Evolutionary conservation across 2,797 vertebrate genomes (phyloP).

Genomic region (Acropternis orthonyx): DNA sequence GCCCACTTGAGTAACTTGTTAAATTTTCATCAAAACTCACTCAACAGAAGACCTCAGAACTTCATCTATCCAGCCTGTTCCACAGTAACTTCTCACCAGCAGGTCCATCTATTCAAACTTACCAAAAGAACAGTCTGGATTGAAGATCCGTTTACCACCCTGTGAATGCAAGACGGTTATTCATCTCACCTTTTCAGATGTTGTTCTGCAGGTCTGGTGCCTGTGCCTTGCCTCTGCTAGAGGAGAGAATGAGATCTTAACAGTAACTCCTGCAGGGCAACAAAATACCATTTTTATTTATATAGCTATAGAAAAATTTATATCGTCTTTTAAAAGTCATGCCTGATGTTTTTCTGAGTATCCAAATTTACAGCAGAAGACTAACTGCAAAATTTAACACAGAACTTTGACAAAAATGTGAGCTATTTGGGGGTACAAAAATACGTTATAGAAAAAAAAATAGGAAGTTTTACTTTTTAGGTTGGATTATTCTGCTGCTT

Average conservation of each 20-base stretch:
- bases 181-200: neutral
- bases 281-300: neutral
- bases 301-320: neutral
- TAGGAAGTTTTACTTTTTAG: neutral
- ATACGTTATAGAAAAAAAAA: neutral
- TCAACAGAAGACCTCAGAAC: neutral
- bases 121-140: neutral
- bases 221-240: neutral
- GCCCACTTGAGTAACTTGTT: neutral
- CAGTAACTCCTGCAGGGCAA: neutral
- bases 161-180: too few species aligned
- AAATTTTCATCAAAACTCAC: neutral
- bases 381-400: neutral
- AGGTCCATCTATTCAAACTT: neutral
- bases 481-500: neutral
- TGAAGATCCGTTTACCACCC: neutral
- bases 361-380: neutral
- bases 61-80: neutral
- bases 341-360: neutral
- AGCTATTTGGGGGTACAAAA: neutral
- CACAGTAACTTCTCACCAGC: neutral
- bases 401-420: neutral
- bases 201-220: neutral
- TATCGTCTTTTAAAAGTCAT: neutral
- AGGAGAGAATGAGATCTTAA: neutral